A percentile compares a stretch with the other conserved stretches of the same genome.
Conservation (phyloP, 2,888 invertebrate genomes). For the Metallyticus violacea region DNA sequence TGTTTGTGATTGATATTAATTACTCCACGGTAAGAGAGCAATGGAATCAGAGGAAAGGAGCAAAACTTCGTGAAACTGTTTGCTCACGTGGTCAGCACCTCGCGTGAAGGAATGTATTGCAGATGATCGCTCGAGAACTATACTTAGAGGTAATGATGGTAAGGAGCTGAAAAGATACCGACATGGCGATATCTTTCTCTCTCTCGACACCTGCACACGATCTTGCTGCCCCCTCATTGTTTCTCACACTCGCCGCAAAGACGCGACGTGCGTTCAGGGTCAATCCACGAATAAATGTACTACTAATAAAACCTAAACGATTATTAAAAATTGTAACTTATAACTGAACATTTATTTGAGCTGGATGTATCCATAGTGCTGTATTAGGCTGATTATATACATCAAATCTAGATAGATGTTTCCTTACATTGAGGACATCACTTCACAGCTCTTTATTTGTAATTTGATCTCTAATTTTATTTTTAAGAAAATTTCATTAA, state of each 20-base stretch:
- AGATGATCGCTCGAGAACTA: not conserved
- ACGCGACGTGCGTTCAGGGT: not conserved
- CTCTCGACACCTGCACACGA: not conserved
- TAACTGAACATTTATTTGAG: no score
- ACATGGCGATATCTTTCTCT: not conserved
- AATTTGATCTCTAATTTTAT: no score
- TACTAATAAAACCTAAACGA: no score
- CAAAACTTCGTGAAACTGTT: not conserved
- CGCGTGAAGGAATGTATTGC: not conserved
- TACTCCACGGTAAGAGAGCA: not conserved
- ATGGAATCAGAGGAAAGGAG: not conserved
- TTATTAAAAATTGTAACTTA: no score
- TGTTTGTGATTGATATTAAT: no score
- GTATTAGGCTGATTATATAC: no score
- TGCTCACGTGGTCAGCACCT: not conserved
- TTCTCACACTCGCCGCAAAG: not conserved
- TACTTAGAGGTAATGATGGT: constrained; percentile 9
- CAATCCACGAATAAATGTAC: not conserved
- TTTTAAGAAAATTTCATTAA: no score
- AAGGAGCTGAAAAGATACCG: constrained; percentile 3
- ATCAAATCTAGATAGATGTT: no score
- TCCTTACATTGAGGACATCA: no score
- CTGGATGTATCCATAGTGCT: no score
- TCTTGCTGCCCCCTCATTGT: not conserved
- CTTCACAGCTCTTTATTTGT: no score